A percentile compares a stretch with the other conserved stretches of the same genome.
Conservation (phyloP, 2,888 invertebrate species). For the Cataglyphis altisquamis region DNA sequence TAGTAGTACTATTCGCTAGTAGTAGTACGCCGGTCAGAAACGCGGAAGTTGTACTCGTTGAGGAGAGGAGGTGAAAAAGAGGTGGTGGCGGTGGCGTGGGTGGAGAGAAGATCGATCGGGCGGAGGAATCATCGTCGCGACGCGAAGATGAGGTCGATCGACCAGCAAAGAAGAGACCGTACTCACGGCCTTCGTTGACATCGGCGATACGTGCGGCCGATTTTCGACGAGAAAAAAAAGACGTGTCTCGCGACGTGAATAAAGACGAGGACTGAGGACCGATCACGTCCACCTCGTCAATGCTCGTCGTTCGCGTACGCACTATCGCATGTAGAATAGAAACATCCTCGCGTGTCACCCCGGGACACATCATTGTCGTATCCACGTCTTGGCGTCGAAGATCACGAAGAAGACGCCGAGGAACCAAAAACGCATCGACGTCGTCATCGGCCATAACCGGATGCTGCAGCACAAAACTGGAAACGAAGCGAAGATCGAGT, state of each 20-base stretch:
- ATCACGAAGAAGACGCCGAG: conserved; percentile 22
- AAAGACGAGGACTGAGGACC: conserved; percentile 41
- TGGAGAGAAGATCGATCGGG: conserved; percentile 27
- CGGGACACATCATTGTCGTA: conserved; percentile 6
- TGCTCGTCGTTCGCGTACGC: conserved; percentile 59
- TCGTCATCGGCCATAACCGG: conserved; percentile 27
- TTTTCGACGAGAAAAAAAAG: neutral
- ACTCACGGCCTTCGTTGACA: conserved; percentile 4
- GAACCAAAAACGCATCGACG: neutral
- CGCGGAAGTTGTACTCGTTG: conserved; percentile 44
- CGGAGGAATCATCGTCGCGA: conserved; percentile 59
- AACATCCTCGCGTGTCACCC: conserved; percentile 13
- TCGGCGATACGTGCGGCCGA: neutral
- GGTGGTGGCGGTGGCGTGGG: conserved; percentile 39
- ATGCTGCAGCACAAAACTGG: conserved; percentile 38
- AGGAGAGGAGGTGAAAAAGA: conserved; percentile 31
- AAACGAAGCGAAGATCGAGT: conserved; percentile 23
- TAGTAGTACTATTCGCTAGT: conserved; percentile 60
- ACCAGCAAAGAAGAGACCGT: conserved; percentile 29
- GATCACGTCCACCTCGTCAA: conserved; percentile 61
- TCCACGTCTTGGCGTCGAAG: conserved; percentile 27
- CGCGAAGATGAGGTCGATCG: conserved; percentile 54
- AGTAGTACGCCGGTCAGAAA: conserved; percentile 47
- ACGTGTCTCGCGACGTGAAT: conserved; percentile 16
- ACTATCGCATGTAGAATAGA: conserved; percentile 69